Evolutionary conservation across 1,140 invertebrate genomes (phyloP), one percentile per base, ranked within the genome.

Genomic region (Coptotermes formosanus): DNA sequence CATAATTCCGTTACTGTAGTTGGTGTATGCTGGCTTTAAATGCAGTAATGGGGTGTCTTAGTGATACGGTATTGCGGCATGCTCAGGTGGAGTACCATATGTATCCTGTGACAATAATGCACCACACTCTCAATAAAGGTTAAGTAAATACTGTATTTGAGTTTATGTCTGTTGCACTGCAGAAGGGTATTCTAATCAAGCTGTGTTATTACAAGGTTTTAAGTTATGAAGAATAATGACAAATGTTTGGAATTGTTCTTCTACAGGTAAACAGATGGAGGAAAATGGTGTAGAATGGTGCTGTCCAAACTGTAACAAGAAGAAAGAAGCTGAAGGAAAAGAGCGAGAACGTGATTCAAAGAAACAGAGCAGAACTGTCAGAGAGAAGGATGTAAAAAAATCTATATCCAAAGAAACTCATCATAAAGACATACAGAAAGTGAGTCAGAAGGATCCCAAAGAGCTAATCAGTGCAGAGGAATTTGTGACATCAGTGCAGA

Each of bases 211-310:
- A 55, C 19, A 21, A 55, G 14, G 3, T 19, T 55, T 12, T 55
- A 19, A 55, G 52, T 75, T 64, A 19, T 16, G 30, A 75, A 55
- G 3, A 55, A 19, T 55, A 16, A 16, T 55, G 19, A 55, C 14
- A 55, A 16, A 21, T 55, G n/a, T 8, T 83, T 55, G 44, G 9
- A 32, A 48, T n/a, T 52, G 19, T 84, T 84, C 23, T 84, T 83
- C 19, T 0, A 19, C 85, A 92, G 94, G 94, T 25, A 94, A 96
- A 89, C 95, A 97, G 90, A 98, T 98, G 96, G 98, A 99, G 90
- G 93, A 95, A 82, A 93, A 96, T 87, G 96, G 97, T 8, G 94
- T 96, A 87, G 97, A 98, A 89, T 99, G 98, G 97, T 94, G 95
- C 86, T 99, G 98, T 91, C 95, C 97, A 0, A 95, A 95, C 88